Evolutionary conservation across 2,888 invertebrate species (phyloP).

Genomic region (Nomada flava): DNA sequence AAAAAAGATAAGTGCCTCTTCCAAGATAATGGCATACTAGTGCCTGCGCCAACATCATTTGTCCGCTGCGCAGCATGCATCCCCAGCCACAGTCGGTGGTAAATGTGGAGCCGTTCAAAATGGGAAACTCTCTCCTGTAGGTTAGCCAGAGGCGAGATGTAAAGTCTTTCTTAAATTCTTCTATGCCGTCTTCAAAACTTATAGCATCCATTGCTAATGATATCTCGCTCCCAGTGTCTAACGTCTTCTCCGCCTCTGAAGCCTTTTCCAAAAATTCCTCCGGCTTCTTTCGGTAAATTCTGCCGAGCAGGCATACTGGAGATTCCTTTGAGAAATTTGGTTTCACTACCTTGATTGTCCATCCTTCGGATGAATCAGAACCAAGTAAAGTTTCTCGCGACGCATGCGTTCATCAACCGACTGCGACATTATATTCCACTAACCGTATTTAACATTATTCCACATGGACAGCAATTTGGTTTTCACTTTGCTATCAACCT

Average conservation of each 20-base stretch:
- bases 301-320: constrained; percentile 94
- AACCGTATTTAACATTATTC: constrained; percentile 96
- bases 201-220: constrained; percentile 78
- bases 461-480: constrained; percentile 94
- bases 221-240: constrained; percentile 78
- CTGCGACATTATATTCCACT: constrained; percentile 74
- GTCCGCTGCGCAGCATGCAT: constrained; percentile 94
- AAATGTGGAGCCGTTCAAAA: constrained; percentile 91
- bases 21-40: constrained; percentile 93
- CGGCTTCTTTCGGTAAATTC: constrained; percentile 91
- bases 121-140: constrained; percentile 94
- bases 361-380: constrained; percentile 84
- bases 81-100: constrained; percentile 98
- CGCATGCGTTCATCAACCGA: neutral
- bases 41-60: constrained; percentile 96
- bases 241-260: constrained; percentile 77
- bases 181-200: constrained; percentile 87
- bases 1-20: constrained; percentile 85
- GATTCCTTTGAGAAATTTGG: constrained; percentile 93
- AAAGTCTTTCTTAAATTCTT: constrained; percentile 94
- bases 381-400: neutral
- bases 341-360: constrained; percentile 90
- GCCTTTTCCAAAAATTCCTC: constrained; percentile 78
- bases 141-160: constrained; percentile 94
- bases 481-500: constrained; percentile 91